Evolutionary conservation across 2,888 invertebrate genomes (phyloP).

Genomic region (Eilema caniola): DNA sequence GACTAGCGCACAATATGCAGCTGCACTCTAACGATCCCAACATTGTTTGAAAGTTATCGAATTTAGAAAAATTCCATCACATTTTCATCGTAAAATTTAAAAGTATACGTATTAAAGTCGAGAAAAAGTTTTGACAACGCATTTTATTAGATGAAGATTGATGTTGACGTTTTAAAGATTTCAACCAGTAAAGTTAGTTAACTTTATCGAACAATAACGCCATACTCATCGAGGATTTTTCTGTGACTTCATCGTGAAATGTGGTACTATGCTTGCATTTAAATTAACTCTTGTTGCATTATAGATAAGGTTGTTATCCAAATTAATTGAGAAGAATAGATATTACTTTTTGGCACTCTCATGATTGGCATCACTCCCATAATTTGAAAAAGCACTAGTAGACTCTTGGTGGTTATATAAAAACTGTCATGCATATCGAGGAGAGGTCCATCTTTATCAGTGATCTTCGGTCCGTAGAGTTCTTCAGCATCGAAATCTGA

Average conservation of each 20-base stretch:
- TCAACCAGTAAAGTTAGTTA: constrained; percentile 21
- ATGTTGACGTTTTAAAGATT: constrained; percentile 36
- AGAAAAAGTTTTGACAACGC: constrained; percentile 39
- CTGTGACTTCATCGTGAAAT: background rate
- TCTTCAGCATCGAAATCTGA: constrained; percentile 71
- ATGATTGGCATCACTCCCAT: constrained; percentile 93
- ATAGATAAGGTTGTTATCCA: background rate
- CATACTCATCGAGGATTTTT: background rate
- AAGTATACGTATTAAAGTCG: constrained; percentile 42
- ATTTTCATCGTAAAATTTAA: constrained; percentile 40
- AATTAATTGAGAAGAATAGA: background rate
- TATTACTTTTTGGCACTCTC: constrained; percentile 85
- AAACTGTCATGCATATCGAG: constrained; percentile 90
- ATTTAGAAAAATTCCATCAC: constrained; percentile 44
- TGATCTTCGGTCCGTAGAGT: constrained; percentile 82
- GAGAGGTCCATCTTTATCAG: constrained; percentile 84
- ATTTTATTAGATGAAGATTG: constrained; percentile 39
- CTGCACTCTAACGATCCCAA: constrained; percentile 40
- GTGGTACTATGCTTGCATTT: background rate
- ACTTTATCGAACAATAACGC: constrained; percentile 6
- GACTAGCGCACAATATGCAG: constrained; percentile 22
- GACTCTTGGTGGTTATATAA: constrained; percentile 90
- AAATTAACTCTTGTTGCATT: background rate
- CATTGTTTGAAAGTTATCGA: constrained; percentile 45
- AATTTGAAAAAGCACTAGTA: constrained; percentile 90